These are phyloP conservation scores for Pempheris klunzingeri DNA, from an alignment of 2,797 vertebrate genomes.

Conservation along the genomic window DNA sequence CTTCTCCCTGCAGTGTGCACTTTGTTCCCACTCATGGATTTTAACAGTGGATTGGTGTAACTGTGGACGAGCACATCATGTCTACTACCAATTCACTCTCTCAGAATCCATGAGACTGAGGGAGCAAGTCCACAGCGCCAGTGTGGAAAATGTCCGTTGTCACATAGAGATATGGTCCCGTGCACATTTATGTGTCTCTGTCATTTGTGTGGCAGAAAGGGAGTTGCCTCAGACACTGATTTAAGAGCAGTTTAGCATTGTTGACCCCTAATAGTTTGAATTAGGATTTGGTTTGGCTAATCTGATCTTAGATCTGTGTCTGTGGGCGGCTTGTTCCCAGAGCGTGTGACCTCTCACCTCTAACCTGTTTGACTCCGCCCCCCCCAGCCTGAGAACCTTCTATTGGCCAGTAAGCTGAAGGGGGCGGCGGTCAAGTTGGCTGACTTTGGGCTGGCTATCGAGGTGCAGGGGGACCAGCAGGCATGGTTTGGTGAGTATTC, in stretches of 20 bases:
- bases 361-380: conserved; percentile 86
- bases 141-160: conserved; percentile 59
- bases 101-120: conserved; percentile 62
- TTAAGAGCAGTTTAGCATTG: conserved; percentile 81
- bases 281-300: conserved; percentile 81
- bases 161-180: conserved; percentile 70
- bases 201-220: conserved; percentile 77
- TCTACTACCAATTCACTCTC: conserved; percentile 47
- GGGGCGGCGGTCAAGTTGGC: conserved; percentile 98
- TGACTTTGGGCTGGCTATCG: conserved; percentile 98
- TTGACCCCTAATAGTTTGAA: conserved; percentile 71
- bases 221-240: conserved; percentile 78
- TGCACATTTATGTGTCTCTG: conserved; percentile 75
- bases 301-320: conserved; percentile 83
- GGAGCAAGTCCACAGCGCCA: conserved; percentile 64
- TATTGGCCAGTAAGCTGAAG: conserved; percentile 98
- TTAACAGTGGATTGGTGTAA: conserved; percentile 53
- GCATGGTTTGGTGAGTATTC: conserved; percentile 97
- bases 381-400: conserved; percentile 96
- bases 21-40: conserved; percentile 75
- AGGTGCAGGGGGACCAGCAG: conserved; percentile 98
- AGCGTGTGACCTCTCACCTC: conserved; percentile 81
- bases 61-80: conserved; percentile 27
- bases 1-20: conserved; percentile 65
- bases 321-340: conserved; percentile 76